Evolutionary conservation across 53 echinoderm and acorn worm species (phyloP).

Genomic region (Holothuria leucospilota): DNA sequence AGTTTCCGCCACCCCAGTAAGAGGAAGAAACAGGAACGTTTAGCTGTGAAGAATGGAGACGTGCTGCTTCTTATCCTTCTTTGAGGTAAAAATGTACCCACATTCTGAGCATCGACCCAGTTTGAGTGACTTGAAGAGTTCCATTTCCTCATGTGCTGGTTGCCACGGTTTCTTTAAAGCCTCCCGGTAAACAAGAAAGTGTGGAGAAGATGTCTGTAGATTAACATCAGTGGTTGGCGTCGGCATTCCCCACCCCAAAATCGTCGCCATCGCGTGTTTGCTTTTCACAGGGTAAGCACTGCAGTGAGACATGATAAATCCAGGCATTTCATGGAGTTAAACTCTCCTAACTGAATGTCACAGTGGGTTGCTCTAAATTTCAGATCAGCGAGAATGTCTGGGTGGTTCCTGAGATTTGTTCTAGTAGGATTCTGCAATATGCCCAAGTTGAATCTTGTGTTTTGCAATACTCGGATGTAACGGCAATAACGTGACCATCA

Average conservation of each 20-base stretch:
- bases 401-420: no score
- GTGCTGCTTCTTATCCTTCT: conserved; percentile 20
- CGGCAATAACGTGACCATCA: no score
- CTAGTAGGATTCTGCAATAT: no score
- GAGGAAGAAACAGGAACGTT: neutral
- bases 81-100: conserved; percentile 10
- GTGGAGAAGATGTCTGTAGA: neutral
- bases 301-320: neutral
- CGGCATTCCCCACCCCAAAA: neutral
- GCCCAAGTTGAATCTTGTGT: no score
- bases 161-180: conserved; percentile 11
- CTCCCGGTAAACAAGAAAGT: neutral
- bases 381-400: no score
- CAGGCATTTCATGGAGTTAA: neutral
- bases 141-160: conserved; percentile 5
- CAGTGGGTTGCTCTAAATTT: no score
- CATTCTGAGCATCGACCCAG: conserved; percentile 28
- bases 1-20: neutral
- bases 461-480: no score
- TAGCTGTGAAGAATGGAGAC: conserved; percentile 20
- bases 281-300: neutral
- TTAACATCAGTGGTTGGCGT: neutral
- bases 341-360: no score
- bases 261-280: neutral
- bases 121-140: conserved; percentile 6